phyloP scores from a whole-genome alignment of 1,140 invertebrate species.

The Palaemon carinicauda region DNA sequence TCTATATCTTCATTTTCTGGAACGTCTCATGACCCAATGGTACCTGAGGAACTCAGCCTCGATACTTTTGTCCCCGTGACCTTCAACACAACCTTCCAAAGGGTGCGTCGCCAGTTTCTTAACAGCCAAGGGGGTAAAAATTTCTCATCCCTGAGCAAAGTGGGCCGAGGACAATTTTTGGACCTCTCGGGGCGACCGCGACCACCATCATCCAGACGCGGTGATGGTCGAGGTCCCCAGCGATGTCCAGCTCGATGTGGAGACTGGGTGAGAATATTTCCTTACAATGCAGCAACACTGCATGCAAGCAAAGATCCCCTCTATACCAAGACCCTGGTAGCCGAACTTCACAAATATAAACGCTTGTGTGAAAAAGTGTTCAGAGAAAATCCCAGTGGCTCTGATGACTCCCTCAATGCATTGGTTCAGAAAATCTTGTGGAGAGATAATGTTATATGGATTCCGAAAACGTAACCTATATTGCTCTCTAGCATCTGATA shows the following conservation, averaged over 20 bases:
- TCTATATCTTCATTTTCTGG: constrained; percentile 4
- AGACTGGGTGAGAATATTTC: constrained; percentile 57
- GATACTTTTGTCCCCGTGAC: constrained; percentile 48
- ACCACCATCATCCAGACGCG: no score
- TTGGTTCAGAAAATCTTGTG: constrained; percentile 7
- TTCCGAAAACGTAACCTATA: neutral
- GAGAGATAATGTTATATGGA: constrained; percentile 27
- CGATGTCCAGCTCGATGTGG: constrained; percentile 34
- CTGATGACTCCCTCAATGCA: constrained; percentile 7
- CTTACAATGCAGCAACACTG: constrained; percentile 54
- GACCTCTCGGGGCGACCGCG: neutral
- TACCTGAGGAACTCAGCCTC: constrained; percentile 39
- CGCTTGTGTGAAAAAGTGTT: constrained; percentile 13
- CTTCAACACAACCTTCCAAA: constrained; percentile 49
- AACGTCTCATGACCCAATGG: neutral
- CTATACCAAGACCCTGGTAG: constrained; percentile 32
- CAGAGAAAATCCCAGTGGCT: neutral
- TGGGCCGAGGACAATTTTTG: neutral
- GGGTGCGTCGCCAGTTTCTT: constrained; percentile 37
- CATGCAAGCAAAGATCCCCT: constrained; percentile 53
- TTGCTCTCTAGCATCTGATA: no score
- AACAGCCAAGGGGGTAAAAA: neutral
- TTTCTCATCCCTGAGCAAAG: neutral
- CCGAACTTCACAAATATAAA: constrained; percentile 23
- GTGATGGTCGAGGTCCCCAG: neutral